Evolutionary conservation across 2,797 vertebrate genomes (phyloP).

Genomic region (Podarcis siculus): DNA sequence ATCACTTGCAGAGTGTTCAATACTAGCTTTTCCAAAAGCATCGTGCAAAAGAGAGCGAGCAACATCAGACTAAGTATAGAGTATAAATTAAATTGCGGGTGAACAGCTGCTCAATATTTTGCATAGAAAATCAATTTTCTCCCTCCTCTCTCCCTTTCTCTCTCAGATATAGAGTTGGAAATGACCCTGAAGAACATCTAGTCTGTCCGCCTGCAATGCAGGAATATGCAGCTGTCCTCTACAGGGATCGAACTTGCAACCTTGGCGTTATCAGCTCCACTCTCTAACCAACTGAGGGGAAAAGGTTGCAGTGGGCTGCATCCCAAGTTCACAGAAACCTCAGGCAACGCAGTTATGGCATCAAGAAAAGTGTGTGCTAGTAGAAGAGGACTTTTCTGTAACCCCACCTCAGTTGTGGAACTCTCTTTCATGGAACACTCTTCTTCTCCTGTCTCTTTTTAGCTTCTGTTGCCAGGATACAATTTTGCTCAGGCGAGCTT

Average conservation of each 20-base stretch:
- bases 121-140: conserved; percentile 63
- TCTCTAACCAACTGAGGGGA: not conserved
- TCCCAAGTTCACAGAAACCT: not conserved
- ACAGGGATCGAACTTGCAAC: no score
- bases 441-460: not conserved
- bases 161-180: not conserved
- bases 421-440: not conserved
- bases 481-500: not conserved
- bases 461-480: not conserved
- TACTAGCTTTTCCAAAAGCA: conserved; percentile 40
- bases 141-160: conserved; percentile 16
- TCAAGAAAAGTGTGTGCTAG: not conserved
- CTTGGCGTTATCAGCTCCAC: no score
- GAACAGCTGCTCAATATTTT: conserved; percentile 60
- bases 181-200: no score
- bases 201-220: no score
- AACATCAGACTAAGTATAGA: conserved; percentile 43
- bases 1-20: conserved; percentile 32
- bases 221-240: no score
- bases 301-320: conserved; percentile 8
- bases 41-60: conserved; percentile 14
- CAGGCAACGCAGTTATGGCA: not conserved
- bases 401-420: not conserved
- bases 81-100: conserved; percentile 65
- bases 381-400: not conserved